Evolutionary conservation across 1,140 invertebrate species (phyloP), one percentile per base, ranked within the genome.

Genomic region (Macrocentrus cingulum): DNA sequence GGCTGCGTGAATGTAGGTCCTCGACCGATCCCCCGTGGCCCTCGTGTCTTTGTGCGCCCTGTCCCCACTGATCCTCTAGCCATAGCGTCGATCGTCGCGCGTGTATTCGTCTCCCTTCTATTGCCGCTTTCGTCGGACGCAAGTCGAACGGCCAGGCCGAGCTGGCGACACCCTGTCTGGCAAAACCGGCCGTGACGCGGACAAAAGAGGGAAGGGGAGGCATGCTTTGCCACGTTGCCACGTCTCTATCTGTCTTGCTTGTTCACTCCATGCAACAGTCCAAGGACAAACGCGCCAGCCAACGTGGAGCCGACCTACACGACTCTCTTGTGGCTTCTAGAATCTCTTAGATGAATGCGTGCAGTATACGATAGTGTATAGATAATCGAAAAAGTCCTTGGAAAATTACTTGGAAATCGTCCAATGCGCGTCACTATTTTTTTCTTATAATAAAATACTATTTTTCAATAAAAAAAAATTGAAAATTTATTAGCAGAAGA

Each of bases 101-200:
- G 16, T 44, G 32, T 49, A 23, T 48, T 55, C 42, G 52, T 23
- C 52, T 15, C 59, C 49, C 60, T 59, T 36, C 39, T 44, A 56
- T 32, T 56, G 20, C 60, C 57, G 58, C 66, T 46, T 41, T 48
- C 54, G 51, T 9, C 25, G 34, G 52, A 44, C 49, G 56, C 66
- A 85, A 85, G 85, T 85, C 86, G 85, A 81, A 82, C 82, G 85
- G 84, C 87, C 85, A 84, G 83, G 82, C 81, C 82, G 77, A 84
- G 85, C 84, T 87, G 88, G 88, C 88, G 88, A 90, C 89, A 91
- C 88, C 88, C 87, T 91, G 89, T 91, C 89, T 91, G 88, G 87
- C 85, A 82, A 85, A 87, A 86, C 84, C 85, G 81, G 69, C 66
- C 73, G 69, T 56, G 75, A 8, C 7, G 3, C 8, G 36, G 70